Evolutionary conservation across 2,113 vertebrate species (phyloP).

Genomic region (Odobenus rosmarus): DNA sequence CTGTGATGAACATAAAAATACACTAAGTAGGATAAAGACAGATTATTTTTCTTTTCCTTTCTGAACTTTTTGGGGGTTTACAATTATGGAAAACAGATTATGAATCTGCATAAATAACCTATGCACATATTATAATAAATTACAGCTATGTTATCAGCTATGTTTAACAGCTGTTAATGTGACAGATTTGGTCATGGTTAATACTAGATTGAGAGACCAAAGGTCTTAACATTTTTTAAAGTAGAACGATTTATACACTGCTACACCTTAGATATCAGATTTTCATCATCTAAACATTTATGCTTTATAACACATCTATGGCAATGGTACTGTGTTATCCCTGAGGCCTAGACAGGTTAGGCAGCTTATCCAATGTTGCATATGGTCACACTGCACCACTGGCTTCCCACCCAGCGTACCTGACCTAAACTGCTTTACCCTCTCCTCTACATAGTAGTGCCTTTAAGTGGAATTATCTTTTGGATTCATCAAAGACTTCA

Average conservation of each 20-base stretch:
- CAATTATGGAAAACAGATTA: background rate
- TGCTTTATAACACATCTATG: background rate
- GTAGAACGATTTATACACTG: background rate
- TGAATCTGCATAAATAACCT: background rate
- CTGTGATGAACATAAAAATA: background rate
- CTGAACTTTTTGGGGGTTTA: background rate
- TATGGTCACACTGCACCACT: background rate
- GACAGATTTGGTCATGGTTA: background rate
- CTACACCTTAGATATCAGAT: background rate
- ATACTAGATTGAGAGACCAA: background rate
- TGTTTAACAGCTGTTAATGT: background rate
- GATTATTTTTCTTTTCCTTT: background rate
- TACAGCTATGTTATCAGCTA: background rate
- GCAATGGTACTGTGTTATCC: background rate
- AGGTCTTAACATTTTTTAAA: background rate
- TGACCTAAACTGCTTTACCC: background rate
- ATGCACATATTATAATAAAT: background rate
- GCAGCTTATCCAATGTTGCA: background rate
- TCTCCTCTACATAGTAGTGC: background rate
- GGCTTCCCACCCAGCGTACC: background rate
- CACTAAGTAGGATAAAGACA: background rate
- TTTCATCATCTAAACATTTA: background rate
- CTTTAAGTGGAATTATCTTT: background rate
- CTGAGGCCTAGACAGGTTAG: background rate
- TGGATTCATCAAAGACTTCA: constrained; percentile 18